Base-by-base conservation (phyloP, 1,140 invertebrate genomes). In the Drosophila pandora region DNA sequence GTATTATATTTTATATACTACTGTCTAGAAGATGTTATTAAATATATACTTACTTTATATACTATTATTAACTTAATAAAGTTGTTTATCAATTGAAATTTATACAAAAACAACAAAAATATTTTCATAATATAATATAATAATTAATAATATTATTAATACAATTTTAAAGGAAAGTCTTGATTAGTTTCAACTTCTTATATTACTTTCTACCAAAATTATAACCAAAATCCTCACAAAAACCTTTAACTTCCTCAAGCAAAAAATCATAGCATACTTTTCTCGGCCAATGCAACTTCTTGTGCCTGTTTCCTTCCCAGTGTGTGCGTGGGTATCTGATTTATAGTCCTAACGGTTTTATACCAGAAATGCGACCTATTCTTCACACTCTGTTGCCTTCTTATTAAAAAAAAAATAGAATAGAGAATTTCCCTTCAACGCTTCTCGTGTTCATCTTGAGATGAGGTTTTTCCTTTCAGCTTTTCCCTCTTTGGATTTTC, bases 371-470 rank as follows among this genome's bases (percentile, higher is more conserved):
- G 49, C 34, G 43, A 67, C 41, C 50, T 25, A 22, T 9, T 25
- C 34, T 50, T 57, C 64, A 17, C 34, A 65, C 34, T 64, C 34
- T 65, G 60, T 43, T 67, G 59, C 62, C 30, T 63, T 25, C 47
- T 34, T 53, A 64, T 22, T 17, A 41, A 52, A 67, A 64, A 32
- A 22, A 47, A 47, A 47, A 43, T 10, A 43, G 41, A 43, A 37
- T 37, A 17, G 70, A 61, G 45, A 67, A 56, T 54, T 72, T 71
- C 69, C 47, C 53, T 71, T 71, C 47, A 80, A 57, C 56, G 39
- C 47, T 37, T n/a, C 34, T 69, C 48, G 43, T 57, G 57, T 41
- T 67, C 70, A 60, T 57, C 78, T 56, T 62, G 60, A 60, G 68
- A 57, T 67, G 67, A 39, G 34, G 52, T 63, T 81, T 61, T 81